Percentiles rank a stretch among this genome's conserved stretches.
Conservation (phyloP, 2,113 vertebrate species). For the Limanda limanda region DNA sequence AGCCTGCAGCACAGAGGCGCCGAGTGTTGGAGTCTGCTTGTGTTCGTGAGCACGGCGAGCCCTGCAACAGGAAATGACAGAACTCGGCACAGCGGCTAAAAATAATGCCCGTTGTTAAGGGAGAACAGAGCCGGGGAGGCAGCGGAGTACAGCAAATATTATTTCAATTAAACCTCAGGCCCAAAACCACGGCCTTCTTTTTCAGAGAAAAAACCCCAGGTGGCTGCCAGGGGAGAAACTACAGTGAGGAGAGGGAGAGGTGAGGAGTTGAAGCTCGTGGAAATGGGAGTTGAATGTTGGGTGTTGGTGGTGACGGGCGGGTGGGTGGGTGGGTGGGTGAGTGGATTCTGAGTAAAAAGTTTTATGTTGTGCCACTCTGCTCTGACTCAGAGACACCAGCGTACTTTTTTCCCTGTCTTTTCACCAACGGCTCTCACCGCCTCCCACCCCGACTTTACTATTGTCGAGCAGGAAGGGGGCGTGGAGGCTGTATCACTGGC, state of each 20-base stretch:
- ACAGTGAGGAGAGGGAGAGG: slow-evolving; percentile 32
- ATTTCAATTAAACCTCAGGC: slow-evolving; percentile 79
- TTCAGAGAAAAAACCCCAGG: slow-evolving; percentile 63
- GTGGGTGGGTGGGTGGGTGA: too few species aligned
- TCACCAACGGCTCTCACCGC: slow-evolving; percentile 37
- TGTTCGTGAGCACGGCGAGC: slow-evolving; percentile 42
- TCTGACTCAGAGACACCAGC: slow-evolving; percentile 49
- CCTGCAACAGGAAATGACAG: slow-evolving; percentile 81
- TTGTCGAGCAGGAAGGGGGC: slow-evolving; percentile 51
- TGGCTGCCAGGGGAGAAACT: slow-evolving; percentile 38
- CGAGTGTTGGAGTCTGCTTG: slow-evolving; percentile 47
- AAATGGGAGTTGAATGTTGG: slow-evolving; percentile 48
- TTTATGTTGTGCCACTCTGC: slow-evolving; percentile 45
- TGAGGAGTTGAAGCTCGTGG: slow-evolving; percentile 43
- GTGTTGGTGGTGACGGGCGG: slow-evolving; percentile 40
- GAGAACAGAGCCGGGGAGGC: slow-evolving; percentile 76
- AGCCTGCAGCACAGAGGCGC: slow-evolving; percentile 30
- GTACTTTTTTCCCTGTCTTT: slow-evolving; percentile 29
- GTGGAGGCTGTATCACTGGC: slow-evolving; percentile 56
- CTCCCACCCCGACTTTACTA: slow-evolving; percentile 50
- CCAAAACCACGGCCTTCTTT: slow-evolving; percentile 65
- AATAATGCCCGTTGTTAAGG: slow-evolving; percentile 82
- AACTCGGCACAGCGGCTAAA: slow-evolving; percentile 78
- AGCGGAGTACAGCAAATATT: slow-evolving; percentile 81
- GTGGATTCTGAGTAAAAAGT: slow-evolving; percentile 33